Conservation (phyloP, 2,113 vertebrate genomes). For the Naja naja region DNA sequence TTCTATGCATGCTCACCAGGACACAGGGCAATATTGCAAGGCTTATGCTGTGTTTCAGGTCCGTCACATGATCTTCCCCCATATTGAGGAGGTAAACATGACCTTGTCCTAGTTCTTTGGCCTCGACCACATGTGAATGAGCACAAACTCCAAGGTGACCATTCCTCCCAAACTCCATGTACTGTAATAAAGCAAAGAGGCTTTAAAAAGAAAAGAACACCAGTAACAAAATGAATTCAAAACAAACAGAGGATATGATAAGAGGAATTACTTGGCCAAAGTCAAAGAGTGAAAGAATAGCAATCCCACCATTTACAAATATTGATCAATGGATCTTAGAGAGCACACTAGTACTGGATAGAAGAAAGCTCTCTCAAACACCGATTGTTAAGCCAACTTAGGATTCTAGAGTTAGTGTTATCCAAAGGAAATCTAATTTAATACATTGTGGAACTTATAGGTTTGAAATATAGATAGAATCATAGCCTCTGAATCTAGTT, state of each 20-base stretch:
- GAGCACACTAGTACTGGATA: neutral
- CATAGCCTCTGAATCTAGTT: neutral
- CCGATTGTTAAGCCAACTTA: neutral
- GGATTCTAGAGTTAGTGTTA: neutral
- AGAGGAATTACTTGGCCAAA: conserved; percentile 25
- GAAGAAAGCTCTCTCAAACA: neutral
- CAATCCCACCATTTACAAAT: neutral
- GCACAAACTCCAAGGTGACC: conserved; percentile 99
- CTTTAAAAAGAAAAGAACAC: conserved; percentile 68
- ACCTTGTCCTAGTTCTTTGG: conserved; percentile 95
- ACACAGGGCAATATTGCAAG: conserved; percentile 99
- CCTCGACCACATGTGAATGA: conserved; percentile 98
- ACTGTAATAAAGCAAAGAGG: conserved; percentile 91
- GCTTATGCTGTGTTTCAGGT: conserved; percentile 97
- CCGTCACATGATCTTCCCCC: conserved; percentile 96
- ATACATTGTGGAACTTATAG: neutral
- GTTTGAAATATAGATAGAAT: neutral
- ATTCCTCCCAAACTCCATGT: conserved; percentile 99
- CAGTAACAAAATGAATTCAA: conserved; percentile 42
- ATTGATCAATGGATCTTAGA: neutral
- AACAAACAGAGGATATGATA: conserved; percentile 32
- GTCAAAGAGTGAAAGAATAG: neutral
- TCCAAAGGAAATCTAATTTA: neutral
- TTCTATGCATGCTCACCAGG: conserved; percentile 80
- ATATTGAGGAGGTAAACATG: conserved; percentile 93